A percentile compares a stretch with the other conserved stretches of the same genome.
phyloP scores from a whole-genome alignment of 1,140 invertebrate species.

The Drosophila kohkoa region DNA sequence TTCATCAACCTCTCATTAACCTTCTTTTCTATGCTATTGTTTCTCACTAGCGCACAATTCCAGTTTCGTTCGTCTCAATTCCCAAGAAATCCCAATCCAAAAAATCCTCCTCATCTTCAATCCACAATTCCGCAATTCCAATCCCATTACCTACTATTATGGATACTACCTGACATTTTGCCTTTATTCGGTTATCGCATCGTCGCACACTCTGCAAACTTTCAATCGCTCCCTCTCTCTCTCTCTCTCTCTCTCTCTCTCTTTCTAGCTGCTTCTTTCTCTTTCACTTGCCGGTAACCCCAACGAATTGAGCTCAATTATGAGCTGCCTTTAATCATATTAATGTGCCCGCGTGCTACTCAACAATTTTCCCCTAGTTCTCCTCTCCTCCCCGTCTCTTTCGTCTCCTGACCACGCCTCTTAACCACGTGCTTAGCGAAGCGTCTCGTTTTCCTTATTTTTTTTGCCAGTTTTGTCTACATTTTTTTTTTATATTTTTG shows the following conservation, averaged over 20 bases:
- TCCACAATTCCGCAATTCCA: slow-evolving; percentile 14
- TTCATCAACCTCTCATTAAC: slow-evolving; percentile 48
- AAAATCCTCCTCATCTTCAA: background rate
- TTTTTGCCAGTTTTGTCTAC: slow-evolving; percentile 22
- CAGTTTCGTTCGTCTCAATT: background rate
- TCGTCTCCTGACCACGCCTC: background rate
- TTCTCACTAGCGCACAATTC: slow-evolving; percentile 24
- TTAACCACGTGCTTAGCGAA: slow-evolving; percentile 51
- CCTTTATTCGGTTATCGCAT: slow-evolving; percentile 55
- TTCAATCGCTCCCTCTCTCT: slow-evolving; percentile 4
- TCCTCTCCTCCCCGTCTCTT: background rate
- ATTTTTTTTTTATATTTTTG: slow-evolving; percentile 3
- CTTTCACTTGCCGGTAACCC: background rate
- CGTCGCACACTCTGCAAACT: slow-evolving; percentile 49
- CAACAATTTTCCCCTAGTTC: background rate
- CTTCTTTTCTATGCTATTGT: slow-evolving; percentile 34
- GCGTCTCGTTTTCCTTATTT: slow-evolving; percentile 65
- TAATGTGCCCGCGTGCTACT: slow-evolving; percentile 50
- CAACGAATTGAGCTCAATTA: slow-evolving; percentile 71
- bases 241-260: background rate
- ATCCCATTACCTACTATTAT: slow-evolving; percentile 47
- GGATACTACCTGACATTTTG: slow-evolving; percentile 44
- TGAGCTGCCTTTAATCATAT: slow-evolving; percentile 81
- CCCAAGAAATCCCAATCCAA: background rate
- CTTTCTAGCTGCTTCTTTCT: slow-evolving; percentile 11